phyloP scores from a whole-genome alignment of 2,797 vertebrate genomes.

The Parambassis ranga region DNA sequence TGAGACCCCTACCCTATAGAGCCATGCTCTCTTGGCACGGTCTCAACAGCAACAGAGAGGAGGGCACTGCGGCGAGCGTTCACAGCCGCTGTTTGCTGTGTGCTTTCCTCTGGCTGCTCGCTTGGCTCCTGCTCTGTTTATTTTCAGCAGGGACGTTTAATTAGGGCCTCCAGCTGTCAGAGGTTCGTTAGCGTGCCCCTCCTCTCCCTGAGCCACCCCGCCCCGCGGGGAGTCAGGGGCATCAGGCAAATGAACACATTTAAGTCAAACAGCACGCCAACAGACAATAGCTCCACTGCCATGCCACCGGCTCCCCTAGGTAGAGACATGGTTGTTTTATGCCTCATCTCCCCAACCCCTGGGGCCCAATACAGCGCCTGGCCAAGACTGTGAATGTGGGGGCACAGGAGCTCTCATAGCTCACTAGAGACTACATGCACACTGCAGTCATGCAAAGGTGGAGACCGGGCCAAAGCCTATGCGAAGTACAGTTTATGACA shows the following conservation, averaged over 20 bases:
- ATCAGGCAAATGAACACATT: slow-evolving; percentile 84
- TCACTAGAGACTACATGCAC: slow-evolving; percentile 52
- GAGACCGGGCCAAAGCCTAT: slow-evolving; percentile 9
- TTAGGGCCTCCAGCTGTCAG: slow-evolving; percentile 88
- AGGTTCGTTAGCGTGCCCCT: slow-evolving; percentile 82
- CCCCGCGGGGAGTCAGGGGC: slow-evolving; percentile 70
- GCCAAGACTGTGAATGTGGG: slow-evolving; percentile 69
- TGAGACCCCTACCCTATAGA: slow-evolving; percentile 64
- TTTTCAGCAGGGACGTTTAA: slow-evolving; percentile 86
- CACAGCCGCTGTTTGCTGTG: slow-evolving; percentile 57
- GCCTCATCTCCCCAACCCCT: slow-evolving; percentile 74
- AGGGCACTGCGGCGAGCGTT: slow-evolving; percentile 53
- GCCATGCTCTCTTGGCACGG: slow-evolving; percentile 61
- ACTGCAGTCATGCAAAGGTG: slow-evolving; percentile 48
- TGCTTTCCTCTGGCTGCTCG: slow-evolving; percentile 62
- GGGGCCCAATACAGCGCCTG: slow-evolving; percentile 72
- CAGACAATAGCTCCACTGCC: slow-evolving; percentile 71
- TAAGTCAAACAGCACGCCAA: slow-evolving; percentile 80
- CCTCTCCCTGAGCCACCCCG: slow-evolving; percentile 70
- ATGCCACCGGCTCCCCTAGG: slow-evolving; percentile 73
- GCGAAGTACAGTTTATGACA: slow-evolving; percentile 1
- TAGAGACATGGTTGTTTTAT: slow-evolving; percentile 78
- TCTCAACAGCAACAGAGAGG: slow-evolving; percentile 59
- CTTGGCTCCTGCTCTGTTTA: slow-evolving; percentile 80
- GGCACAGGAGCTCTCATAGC: slow-evolving; percentile 57